Evolutionary conservation across 2,888 invertebrate genomes (phyloP).

Genomic region (Heteromurus nitidus): DNA sequence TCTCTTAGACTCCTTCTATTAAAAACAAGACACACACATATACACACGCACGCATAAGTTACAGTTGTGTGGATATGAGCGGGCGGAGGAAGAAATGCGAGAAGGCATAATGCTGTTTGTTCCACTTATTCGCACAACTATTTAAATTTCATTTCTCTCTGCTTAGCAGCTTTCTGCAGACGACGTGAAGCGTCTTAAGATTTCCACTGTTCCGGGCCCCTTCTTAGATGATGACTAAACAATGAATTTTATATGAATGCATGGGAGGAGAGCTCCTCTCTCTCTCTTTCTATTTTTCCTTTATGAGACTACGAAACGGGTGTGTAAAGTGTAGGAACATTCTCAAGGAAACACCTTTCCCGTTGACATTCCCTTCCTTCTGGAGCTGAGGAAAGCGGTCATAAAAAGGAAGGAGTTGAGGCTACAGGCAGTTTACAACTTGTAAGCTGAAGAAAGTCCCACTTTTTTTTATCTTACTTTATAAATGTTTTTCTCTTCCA

Average conservation of each 20-base stretch:
- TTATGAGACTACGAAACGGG: too few relatives aligned
- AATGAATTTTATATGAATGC: constrained; percentile 20
- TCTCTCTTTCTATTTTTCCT: too few relatives aligned
- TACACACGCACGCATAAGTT: not conserved
- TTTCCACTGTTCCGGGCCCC: too few relatives aligned
- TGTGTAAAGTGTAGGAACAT: too few relatives aligned
- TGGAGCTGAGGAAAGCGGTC: constrained; percentile 1
- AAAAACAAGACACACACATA: too few relatives aligned
- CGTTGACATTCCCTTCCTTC: not conserved
- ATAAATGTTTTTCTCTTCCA: constrained; percentile 10
- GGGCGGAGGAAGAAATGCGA: constrained; percentile 37
- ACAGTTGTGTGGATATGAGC: constrained; percentile 34
- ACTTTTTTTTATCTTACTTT: not conserved
- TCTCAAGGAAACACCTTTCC: not conserved
- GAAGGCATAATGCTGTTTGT: constrained; percentile 41
- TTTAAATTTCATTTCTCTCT: constrained; percentile 13
- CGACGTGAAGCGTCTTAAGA: not conserved
- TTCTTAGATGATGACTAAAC: constrained; percentile 9
- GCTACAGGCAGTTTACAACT: not conserved
- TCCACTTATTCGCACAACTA: constrained; percentile 33
- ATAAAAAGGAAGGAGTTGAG: constrained; percentile 2
- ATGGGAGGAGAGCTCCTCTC: too few relatives aligned
- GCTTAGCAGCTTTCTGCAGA: too few relatives aligned
- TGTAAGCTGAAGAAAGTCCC: not conserved
- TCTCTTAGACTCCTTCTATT: too few relatives aligned